phyloP scores from a whole-genome alignment of 1,140 invertebrate species.

The Andrena cerasifolii region DNA sequence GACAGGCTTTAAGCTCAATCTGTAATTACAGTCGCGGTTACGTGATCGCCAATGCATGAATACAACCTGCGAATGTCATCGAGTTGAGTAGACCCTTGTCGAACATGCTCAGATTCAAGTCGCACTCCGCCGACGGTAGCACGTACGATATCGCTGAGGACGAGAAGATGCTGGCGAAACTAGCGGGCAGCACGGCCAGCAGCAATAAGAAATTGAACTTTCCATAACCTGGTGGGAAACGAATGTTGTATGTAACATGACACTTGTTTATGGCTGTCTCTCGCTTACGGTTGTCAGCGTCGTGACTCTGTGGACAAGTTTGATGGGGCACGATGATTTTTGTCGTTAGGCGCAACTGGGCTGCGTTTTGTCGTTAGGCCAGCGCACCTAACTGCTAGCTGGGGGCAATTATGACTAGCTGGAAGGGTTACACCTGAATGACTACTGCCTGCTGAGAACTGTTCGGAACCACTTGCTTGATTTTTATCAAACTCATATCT shows the following conservation, averaged over 20 bases:
- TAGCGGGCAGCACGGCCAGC: slow-evolving; percentile 72
- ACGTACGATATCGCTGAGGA: slow-evolving; percentile 76
- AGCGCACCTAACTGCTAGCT: too few species aligned
- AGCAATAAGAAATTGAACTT: slow-evolving; percentile 76
- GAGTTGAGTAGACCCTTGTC: slow-evolving; percentile 77
- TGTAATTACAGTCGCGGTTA: slow-evolving; percentile 48
- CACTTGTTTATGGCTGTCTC: too few species aligned
- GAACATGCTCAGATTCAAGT: slow-evolving; percentile 72
- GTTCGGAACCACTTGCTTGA: too few species aligned
- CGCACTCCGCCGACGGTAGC: slow-evolving; percentile 75
- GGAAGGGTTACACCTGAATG: too few species aligned
- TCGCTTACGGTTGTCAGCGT: too few species aligned
- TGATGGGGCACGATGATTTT: too few species aligned
- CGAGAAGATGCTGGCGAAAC: slow-evolving; percentile 73
- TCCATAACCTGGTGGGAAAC: slow-evolving; percentile 70
- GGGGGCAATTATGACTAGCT: too few species aligned
- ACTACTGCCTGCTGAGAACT: too few species aligned
- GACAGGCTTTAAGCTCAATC: slow-evolving; percentile 33
- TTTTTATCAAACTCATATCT: too few species aligned
- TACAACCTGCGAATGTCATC: slow-evolving; percentile 79
- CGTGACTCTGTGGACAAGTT: too few species aligned
- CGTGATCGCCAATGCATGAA: slow-evolving; percentile 9
- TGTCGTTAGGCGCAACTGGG: too few species aligned
- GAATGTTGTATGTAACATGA: background rate
- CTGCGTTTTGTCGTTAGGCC: too few species aligned